phyloP scores from a whole-genome alignment of 2,888 invertebrate genomes.

The Aspidiotus rigidus region DNA sequence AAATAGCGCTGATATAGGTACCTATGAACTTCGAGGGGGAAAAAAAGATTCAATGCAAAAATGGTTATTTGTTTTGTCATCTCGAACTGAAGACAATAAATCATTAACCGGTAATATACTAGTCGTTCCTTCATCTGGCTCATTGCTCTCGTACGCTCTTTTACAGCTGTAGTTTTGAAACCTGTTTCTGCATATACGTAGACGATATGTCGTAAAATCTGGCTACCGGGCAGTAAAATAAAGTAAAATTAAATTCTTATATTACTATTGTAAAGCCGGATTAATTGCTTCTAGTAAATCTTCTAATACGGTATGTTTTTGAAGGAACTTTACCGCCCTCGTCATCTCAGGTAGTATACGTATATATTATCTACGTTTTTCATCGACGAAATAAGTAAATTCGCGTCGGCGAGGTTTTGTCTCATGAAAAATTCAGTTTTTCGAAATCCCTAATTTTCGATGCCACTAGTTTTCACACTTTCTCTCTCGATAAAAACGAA shows the following conservation, averaged over 20 bases:
- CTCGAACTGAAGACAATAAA: slow-evolving; percentile 29
- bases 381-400: too few species aligned
- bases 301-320: neutral
- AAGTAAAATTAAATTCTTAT: slow-evolving; percentile 33
- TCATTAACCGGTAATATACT: slow-evolving; percentile 27
- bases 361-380: too few species aligned
- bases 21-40: neutral
- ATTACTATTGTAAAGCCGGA: slow-evolving; percentile 29
- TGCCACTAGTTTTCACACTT: neutral
- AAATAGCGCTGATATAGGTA: too few species aligned
- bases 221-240: slow-evolving; percentile 32
- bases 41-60: slow-evolving; percentile 14
- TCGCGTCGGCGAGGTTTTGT: neutral
- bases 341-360: neutral
- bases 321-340: neutral
- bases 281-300: slow-evolving; percentile 22
- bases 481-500: neutral
- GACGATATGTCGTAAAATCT: slow-evolving; percentile 33
- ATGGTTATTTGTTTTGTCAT: slow-evolving; percentile 31
- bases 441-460: slow-evolving; percentile 3
- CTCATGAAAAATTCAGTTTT: slow-evolving; percentile 17
- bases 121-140: slow-evolving; percentile 10
- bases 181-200: slow-evolving; percentile 29
- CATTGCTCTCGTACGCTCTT: neutral
- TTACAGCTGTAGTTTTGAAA: slow-evolving; percentile 21